phyloP scores from a whole-genome alignment of 1,140 invertebrate species.

The Drosophila sp. region DNA sequence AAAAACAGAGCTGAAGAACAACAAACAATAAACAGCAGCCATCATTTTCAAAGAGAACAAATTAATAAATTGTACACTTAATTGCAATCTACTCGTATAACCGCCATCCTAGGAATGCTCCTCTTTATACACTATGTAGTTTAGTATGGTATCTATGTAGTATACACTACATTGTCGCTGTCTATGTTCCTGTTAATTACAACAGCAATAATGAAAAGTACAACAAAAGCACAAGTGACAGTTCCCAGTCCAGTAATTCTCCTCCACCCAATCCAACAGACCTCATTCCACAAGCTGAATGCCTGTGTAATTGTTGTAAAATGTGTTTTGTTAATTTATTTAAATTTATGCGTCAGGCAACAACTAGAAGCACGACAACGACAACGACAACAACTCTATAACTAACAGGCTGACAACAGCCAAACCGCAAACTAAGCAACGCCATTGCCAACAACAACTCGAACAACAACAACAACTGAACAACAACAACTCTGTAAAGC shows the following conservation, averaged over 20 bases:
- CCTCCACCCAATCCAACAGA: neutral
- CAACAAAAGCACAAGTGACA: slow-evolving; percentile 54
- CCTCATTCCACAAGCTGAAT: slow-evolving; percentile 9
- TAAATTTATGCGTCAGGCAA: slow-evolving; percentile 63
- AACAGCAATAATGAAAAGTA: slow-evolving; percentile 63
- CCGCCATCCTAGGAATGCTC: slow-evolving; percentile 18
- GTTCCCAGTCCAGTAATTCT: slow-evolving; percentile 1
- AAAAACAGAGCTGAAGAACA: slow-evolving; percentile 5
- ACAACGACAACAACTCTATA: slow-evolving; percentile 13
- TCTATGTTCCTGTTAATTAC: slow-evolving; percentile 72
- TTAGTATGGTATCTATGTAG: neutral
- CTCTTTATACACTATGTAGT: neutral
- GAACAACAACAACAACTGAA: slow-evolving; percentile 10
- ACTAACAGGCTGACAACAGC: slow-evolving; percentile 44
- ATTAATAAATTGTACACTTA: slow-evolving; percentile 72
- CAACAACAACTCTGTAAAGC: slow-evolving; percentile 14
- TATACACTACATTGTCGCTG: slow-evolving; percentile 19
- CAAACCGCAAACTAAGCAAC: slow-evolving; percentile 53
- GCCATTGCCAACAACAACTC: slow-evolving; percentile 20
- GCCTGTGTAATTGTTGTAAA: slow-evolving; percentile 64
- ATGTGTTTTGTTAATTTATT: slow-evolving; percentile 79
- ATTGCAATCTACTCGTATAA: slow-evolving; percentile 54
- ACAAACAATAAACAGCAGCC: slow-evolving; percentile 37
- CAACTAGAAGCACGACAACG: slow-evolving; percentile 21
- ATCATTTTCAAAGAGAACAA: slow-evolving; percentile 35